A percentile compares a stretch with the other conserved stretches of the same genome.
Conservation (phyloP, 2,888 invertebrate species). For the Hydrotaea cyrtoneurina region DNA sequence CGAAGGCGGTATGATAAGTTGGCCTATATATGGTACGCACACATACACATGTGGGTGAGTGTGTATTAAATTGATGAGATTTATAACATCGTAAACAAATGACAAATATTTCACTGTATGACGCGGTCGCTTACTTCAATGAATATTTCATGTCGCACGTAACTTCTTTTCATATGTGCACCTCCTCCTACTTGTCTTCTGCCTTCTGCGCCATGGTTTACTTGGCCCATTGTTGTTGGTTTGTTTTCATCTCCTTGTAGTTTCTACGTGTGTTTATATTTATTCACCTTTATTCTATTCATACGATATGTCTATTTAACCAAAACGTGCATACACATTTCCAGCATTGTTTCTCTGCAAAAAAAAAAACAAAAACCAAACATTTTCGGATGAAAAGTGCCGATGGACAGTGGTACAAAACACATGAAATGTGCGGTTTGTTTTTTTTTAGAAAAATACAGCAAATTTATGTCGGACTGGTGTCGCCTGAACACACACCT, state of each 20-base stretch:
- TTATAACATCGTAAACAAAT: neutral
- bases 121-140: too few relatives aligned
- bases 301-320: neutral
- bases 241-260: too few relatives aligned
- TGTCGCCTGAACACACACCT: too few relatives aligned
- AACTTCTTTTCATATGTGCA: too few relatives aligned
- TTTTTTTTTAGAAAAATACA: neutral
- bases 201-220: too few relatives aligned
- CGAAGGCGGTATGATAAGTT: neutral
- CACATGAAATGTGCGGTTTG: neutral
- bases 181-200: too few relatives aligned
- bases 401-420: too few relatives aligned
- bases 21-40: neutral
- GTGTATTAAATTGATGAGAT: neutral
- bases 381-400: neutral
- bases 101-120: neutral
- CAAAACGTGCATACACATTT: neutral
- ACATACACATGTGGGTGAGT: neutral
- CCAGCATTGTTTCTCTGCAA: neutral
- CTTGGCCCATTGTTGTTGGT: too few relatives aligned
- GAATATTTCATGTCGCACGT: too few relatives aligned
- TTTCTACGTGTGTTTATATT: neutral
- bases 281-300: neutral
- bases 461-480: too few relatives aligned
- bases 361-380: neutral